Percentiles rank a stretch among this genome's conserved stretches.
Conservation (phyloP, 2,113 vertebrate species). For the Meleagris gallopavo region DNA sequence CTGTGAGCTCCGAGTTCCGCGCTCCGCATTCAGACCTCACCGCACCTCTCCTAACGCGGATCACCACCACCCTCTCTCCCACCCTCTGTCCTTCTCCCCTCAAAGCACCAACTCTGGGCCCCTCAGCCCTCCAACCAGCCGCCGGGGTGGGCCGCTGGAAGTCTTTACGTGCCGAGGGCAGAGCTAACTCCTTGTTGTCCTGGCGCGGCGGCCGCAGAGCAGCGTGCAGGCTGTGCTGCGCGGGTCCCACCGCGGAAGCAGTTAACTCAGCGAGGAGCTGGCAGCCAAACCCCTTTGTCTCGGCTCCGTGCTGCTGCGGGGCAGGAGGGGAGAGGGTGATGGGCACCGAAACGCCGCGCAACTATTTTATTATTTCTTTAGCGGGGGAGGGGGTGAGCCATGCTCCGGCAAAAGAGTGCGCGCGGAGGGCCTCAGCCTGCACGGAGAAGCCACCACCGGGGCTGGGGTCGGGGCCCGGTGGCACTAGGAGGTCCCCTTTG, state of each 20-base stretch:
- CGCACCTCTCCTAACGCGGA: background rate
- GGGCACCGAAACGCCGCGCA: background rate
- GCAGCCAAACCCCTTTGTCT: slow-evolving; percentile 45
- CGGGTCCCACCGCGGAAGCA: background rate
- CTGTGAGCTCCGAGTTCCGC: rapidly evolving
- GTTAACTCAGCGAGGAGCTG: slow-evolving; percentile 17
- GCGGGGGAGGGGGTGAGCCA: background rate
- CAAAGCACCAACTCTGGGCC: rapidly evolving
- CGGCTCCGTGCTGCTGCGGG: background rate
- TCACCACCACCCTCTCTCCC: background rate
- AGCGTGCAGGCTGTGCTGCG: rapidly evolving
- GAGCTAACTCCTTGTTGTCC: background rate
- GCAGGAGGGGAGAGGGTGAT: background rate
- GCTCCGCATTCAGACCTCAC: background rate
- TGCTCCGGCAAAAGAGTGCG: background rate
- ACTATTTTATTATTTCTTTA: background rate
- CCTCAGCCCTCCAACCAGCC: background rate
- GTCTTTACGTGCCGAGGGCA: background rate
- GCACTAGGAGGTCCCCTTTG: background rate
- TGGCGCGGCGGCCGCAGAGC: background rate
- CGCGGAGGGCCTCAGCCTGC: background rate
- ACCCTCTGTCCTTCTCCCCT: background rate
- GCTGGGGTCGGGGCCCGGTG: background rate
- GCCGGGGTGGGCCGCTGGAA: background rate
- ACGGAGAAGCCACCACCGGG: background rate